phyloP scores from a whole-genome alignment of 2,113 vertebrate species.

The Lophotis ruficrista region DNA sequence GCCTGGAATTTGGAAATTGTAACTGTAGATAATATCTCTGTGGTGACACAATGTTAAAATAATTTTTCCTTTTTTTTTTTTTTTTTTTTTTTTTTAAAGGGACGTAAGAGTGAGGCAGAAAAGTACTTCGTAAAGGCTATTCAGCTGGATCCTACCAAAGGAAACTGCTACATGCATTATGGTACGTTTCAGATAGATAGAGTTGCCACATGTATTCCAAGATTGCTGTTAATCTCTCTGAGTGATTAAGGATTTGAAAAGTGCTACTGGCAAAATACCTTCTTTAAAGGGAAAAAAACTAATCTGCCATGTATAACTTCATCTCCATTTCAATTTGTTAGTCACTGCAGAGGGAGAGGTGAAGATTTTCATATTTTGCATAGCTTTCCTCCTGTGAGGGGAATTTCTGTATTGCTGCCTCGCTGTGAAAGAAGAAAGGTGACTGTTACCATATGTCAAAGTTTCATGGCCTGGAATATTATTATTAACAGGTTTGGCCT shows the following conservation, averaged over 20 bases:
- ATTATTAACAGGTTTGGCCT: background rate
- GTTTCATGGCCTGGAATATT: constrained; percentile 13
- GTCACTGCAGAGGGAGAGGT: background rate
- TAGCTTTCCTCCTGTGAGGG: background rate
- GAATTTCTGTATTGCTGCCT: constrained; percentile 2
- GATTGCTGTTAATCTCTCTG: constrained; percentile 7
- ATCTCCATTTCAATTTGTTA: constrained; percentile 23
- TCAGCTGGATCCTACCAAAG: constrained; percentile 95
- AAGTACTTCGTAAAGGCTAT: constrained; percentile 96
- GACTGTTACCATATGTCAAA: background rate
- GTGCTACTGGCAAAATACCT: background rate
- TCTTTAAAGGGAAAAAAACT: background rate
- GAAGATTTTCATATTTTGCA: background rate
- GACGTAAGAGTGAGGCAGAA: constrained; percentile 93
- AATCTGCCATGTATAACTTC: background rate
- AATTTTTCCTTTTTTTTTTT: background rate
- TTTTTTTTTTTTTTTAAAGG: constrained; percentile 76
- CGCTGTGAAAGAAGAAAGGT: background rate
- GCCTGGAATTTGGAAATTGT: background rate
- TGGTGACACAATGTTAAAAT: background rate
- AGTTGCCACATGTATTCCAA: background rate
- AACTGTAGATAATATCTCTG: background rate
- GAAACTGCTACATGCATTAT: constrained; percentile 99
- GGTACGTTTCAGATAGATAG: constrained; percentile 78
- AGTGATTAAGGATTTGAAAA: constrained; percentile 33